A percentile compares a stretch with the other conserved stretches of the same genome.
Evolutionary conservation across 2,888 invertebrate species (phyloP).

Genomic region (Gryllus longicercus): DNA sequence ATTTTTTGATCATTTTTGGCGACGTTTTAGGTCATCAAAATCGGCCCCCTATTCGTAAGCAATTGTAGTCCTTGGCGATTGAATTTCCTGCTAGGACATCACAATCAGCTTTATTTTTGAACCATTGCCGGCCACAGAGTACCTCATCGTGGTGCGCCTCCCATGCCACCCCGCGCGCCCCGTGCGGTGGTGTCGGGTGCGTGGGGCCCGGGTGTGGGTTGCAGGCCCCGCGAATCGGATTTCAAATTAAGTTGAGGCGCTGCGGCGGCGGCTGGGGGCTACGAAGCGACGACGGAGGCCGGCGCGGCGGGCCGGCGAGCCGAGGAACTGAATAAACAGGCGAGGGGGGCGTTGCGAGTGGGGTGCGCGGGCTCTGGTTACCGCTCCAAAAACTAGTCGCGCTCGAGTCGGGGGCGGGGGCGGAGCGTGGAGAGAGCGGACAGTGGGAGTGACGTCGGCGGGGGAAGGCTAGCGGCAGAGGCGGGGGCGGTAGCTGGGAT

Average conservation of each 20-base stretch:
- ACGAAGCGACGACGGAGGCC: not conserved
- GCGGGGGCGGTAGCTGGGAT: too few relatives aligned
- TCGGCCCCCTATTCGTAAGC: too few relatives aligned
- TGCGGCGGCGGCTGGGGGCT: constrained; percentile 5
- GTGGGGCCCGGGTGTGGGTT: constrained; percentile 20
- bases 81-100: too few relatives aligned
- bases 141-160: not conserved
- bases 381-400: constrained; percentile 2
- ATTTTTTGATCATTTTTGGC: too few relatives aligned
- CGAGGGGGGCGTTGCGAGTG: not conserved
- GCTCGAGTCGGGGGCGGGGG: not conserved
- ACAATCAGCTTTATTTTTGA: too few relatives aligned
- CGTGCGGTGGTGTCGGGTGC: constrained; percentile 30
- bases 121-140: too few relatives aligned
- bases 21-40: too few relatives aligned
- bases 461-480: not conserved
- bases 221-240: constrained; percentile 30
- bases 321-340: not conserved
- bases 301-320: constrained; percentile 20
- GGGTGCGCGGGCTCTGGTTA: not conserved
- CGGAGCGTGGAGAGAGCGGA: not conserved
- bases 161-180: constrained; percentile 22
- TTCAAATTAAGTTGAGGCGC: constrained; percentile 36
- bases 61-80: too few relatives aligned
- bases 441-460: too few relatives aligned